Conservation (phyloP, 1,140 invertebrate species). For the Listronotus oregonensis region DNA sequence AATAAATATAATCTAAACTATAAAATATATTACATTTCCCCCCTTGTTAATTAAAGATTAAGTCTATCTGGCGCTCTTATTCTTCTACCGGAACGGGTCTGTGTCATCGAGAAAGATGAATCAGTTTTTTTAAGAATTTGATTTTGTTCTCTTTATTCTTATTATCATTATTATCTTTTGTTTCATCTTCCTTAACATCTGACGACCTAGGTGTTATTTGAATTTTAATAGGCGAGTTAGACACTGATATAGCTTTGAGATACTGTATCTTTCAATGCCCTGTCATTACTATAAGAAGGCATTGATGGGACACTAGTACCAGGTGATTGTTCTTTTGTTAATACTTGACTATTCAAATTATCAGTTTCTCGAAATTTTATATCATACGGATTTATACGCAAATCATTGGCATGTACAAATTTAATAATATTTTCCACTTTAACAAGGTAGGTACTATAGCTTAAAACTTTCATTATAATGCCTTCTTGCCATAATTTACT, state of each 20-base stretch:
- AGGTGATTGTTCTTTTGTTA: no score
- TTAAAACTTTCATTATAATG: background rate
- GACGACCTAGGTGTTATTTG: background rate
- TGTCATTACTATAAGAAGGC: no score
- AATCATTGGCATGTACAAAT: background rate
- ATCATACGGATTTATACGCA: background rate
- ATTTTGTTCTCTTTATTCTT: no score
- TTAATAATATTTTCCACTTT: background rate
- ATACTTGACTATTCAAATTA: no score
- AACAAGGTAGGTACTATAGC: background rate
- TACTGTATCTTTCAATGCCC: no score
- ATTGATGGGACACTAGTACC: no score
- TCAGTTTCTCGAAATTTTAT: no score
- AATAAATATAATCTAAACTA: slow-evolving; percentile 7
- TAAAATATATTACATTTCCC: slow-evolving; percentile 26
- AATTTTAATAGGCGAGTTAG: background rate
- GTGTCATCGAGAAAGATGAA: no score
- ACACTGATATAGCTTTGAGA: no score
- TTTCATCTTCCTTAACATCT: background rate
- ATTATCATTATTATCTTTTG: background rate
- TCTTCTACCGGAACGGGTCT: no score
- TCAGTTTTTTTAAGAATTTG: no score
- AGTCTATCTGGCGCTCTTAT: slow-evolving; percentile 35
- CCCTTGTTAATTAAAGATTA: slow-evolving; percentile 46
- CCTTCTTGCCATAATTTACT: background rate